Evolutionary conservation across 2,888 invertebrate species (phyloP).

Genomic region (Mystacides longicornis): DNA sequence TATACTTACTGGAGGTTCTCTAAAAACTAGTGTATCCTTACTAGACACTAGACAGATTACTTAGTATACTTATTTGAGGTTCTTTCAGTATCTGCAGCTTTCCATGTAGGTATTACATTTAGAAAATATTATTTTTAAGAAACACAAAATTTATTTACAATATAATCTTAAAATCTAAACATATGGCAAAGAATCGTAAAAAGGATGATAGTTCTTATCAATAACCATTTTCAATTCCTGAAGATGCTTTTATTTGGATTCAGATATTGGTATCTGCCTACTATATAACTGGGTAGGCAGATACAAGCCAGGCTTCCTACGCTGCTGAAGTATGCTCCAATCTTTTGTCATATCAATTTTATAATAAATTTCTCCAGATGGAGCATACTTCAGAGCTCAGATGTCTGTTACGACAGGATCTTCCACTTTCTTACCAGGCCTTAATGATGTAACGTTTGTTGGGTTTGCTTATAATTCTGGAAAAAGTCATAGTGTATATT

Average conservation of each 20-base stretch:
- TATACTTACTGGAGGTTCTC: no score
- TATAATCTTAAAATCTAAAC: no score
- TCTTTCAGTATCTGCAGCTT: no score
- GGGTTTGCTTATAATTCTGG: neutral
- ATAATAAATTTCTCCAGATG: neutral
- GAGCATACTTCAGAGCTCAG: slow-evolving; percentile 4
- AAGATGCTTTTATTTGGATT: neutral
- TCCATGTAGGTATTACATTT: no score
- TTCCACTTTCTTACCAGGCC: slow-evolving; percentile 1
- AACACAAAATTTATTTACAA: no score
- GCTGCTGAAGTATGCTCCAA: slow-evolving; percentile 6
- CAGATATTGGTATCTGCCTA: neutral
- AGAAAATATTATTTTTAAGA: no score
- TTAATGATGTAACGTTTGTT: neutral
- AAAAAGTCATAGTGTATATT: slow-evolving; percentile 1
- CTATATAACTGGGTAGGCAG: neutral
- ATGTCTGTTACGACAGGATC: neutral
- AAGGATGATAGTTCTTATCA: no score
- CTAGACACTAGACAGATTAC: no score
- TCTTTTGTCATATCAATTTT: neutral
- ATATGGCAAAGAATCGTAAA: no score
- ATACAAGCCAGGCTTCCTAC: neutral
- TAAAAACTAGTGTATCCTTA: no score
- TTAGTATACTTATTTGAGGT: no score
- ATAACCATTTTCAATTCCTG: no score